Base-by-base conservation (phyloP, 2,888 invertebrate genomes). In the Axea sp. region DNA sequence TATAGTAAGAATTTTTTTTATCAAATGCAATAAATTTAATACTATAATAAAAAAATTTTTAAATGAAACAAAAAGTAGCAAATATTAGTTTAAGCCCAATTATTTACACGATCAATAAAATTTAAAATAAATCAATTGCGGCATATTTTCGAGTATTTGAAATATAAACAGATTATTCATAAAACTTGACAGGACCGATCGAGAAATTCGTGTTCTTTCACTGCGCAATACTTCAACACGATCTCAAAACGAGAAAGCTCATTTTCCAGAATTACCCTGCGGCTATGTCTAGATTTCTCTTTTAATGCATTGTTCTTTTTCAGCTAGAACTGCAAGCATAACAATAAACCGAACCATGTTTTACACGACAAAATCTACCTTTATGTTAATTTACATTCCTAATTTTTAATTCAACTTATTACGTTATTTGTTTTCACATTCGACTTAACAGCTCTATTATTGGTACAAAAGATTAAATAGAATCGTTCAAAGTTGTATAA, bases 171-270 rank as follows among this genome's bases (percentile, higher is more conserved):
- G 12, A 37, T 37, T 53, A 53, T 39, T 39, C 19, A 39, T 49
- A 28, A 49, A 30, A 12, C 15, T 5, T 5, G 6, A 11, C 5
- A 35, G n/a, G 14, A 6, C 41, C 45, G 45, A 43, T 53, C 37
- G 37, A 45, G 22, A 53, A 45, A 17, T 55, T 65, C 41, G 22
- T 28, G 31, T 45, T 53, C n/a, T 14, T 7, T 15, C 19, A 17
- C 15, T 24, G 41, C 3, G 26, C 26, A 65, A 67, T 67, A 49
- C 19, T 37, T 51, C 41, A 49, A 22, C 41, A 41, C 49, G 57
- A 59, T 68, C 47, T 51, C 57, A 30, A 41, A 68, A 57, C 57
- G 47, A 71, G 47, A 53, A 71, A 71, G 55, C 62, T 71, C 69
- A 71, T 71, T 62, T 71, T 31, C 17, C 14, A 15, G 24, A 71